These are phyloP conservation scores for Progne subis DNA, from an alignment of 2,113 vertebrate species.

Conservation along the genomic window DNA sequence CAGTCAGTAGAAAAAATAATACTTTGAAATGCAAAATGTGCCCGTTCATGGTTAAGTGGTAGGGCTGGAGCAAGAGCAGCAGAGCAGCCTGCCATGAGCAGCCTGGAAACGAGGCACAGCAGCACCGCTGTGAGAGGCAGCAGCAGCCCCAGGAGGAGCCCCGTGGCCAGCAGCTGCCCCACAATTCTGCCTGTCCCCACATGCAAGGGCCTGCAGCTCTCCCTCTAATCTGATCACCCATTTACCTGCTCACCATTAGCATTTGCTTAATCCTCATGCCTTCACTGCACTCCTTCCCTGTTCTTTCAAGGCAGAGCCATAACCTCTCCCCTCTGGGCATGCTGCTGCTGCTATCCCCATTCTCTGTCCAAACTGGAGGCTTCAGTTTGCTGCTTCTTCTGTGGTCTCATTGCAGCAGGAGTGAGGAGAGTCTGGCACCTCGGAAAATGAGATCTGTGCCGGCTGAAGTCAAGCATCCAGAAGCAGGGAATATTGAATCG, in stretches of 20 bases:
- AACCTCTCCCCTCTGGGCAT: slow-evolving; percentile 8
- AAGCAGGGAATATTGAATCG: background rate
- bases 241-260: background rate
- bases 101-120: background rate
- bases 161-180: background rate
- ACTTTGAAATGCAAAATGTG: background rate
- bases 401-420: background rate
- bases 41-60: background rate
- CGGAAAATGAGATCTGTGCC: background rate
- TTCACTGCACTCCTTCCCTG: slow-evolving; percentile 4
- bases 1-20: background rate
- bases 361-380: background rate
- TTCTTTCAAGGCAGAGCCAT: slow-evolving; percentile 32
- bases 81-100: background rate
- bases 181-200: slow-evolving; percentile 19
- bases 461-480: background rate
- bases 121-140: background rate
- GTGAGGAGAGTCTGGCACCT: background rate
- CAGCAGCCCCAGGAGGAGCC: background rate
- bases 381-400: background rate
- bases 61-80: background rate
- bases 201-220: background rate
- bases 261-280: slow-evolving; percentile 59
- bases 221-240: slow-evolving; percentile 40
- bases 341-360: background rate